These are phyloP conservation scores for Heterochromis multidens DNA, from an alignment of 2,113 vertebrate species.

Conservation along the genomic window DNA sequence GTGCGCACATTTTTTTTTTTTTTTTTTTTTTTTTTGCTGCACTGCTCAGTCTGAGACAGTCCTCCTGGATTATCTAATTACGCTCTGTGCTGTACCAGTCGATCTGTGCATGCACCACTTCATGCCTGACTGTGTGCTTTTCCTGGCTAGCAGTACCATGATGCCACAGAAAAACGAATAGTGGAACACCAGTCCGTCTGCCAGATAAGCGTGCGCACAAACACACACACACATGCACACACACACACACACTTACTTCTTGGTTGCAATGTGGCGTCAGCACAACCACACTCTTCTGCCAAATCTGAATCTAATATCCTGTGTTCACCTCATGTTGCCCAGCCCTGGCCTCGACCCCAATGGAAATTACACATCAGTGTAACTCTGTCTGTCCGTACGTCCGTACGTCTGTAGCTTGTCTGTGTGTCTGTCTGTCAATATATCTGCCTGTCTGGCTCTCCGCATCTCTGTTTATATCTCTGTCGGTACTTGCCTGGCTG, in stretches of 20 bases:
- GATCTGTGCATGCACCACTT: slow-evolving; percentile 21
- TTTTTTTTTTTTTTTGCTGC: no score
- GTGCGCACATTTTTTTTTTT: no score
- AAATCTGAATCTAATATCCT: slow-evolving; percentile 72
- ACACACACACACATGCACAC: not conserved
- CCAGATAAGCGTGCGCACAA: slow-evolving; percentile 12
- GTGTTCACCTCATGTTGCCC: slow-evolving; percentile 60
- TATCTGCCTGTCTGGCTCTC: slow-evolving; percentile 24
- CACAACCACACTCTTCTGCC: slow-evolving; percentile 55
- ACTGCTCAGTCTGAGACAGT: not conserved
- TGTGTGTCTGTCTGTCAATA: slow-evolving; percentile 37
- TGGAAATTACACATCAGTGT: slow-evolving; percentile 70
- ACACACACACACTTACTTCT: slow-evolving; percentile 37
- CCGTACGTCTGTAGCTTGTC: slow-evolving; percentile 23
- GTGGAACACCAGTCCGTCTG: slow-evolving; percentile 32
- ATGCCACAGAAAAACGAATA: slow-evolving; percentile 41
- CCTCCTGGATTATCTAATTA: slow-evolving; percentile 34
- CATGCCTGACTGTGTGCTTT: slow-evolving; percentile 7
- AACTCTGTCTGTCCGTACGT: slow-evolving; percentile 57
- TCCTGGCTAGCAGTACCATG: slow-evolving; percentile 28
- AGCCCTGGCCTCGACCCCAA: slow-evolving; percentile 40
- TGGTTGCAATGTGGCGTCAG: slow-evolving; percentile 68
- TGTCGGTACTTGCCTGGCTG: slow-evolving; percentile 43
- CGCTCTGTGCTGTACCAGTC: slow-evolving; percentile 10
- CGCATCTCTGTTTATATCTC: slow-evolving; percentile 34